These are phyloP conservation scores for Melanitta fusca DNA, from an alignment of 2,797 vertebrate species.

Conservation along the genomic window DNA sequence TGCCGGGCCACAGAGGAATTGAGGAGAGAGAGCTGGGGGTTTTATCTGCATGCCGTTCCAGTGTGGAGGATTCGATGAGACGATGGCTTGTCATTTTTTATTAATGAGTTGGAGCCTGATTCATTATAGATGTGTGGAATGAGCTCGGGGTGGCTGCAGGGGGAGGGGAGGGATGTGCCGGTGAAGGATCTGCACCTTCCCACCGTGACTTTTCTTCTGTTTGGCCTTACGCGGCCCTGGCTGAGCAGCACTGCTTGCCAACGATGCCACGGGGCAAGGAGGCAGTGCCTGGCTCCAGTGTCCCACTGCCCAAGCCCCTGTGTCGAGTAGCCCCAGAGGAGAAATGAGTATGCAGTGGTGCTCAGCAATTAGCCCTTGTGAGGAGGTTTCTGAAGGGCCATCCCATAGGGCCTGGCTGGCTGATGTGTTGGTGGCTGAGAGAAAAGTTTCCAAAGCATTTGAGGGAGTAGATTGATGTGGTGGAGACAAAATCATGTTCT, in stretches of 20 bases:
- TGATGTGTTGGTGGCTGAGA: not conserved
- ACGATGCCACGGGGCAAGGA: rapidly evolving
- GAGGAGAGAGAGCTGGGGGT: constrained; percentile 44
- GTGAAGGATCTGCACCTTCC: not conserved
- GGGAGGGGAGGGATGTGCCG: constrained; percentile 28
- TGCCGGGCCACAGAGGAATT: constrained; percentile 65
- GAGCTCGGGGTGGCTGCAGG: constrained; percentile 60
- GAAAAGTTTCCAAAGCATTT: not conserved
- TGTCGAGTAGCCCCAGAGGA: not conserved
- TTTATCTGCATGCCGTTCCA: constrained; percentile 68
- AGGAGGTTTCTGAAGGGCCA: not conserved
- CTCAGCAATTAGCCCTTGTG: not conserved
- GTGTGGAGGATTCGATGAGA: constrained; percentile 72
- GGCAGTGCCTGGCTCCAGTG: rapidly evolving
- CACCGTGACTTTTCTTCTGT: not conserved
- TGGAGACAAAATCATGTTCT: not conserved
- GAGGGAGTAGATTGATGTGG: rapidly evolving
- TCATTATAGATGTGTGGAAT: constrained; percentile 82
- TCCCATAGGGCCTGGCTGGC: not conserved
- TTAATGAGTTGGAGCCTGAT: constrained; percentile 80
- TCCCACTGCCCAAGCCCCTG: rapidly evolving
- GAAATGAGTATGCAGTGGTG: not conserved
- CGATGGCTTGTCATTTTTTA: constrained; percentile 82
- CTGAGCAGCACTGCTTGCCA: not conserved
- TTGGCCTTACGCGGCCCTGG: not conserved